Evolutionary conservation across 2,888 invertebrate species (phyloP).

Genomic region (Ophion ventricosus): DNA sequence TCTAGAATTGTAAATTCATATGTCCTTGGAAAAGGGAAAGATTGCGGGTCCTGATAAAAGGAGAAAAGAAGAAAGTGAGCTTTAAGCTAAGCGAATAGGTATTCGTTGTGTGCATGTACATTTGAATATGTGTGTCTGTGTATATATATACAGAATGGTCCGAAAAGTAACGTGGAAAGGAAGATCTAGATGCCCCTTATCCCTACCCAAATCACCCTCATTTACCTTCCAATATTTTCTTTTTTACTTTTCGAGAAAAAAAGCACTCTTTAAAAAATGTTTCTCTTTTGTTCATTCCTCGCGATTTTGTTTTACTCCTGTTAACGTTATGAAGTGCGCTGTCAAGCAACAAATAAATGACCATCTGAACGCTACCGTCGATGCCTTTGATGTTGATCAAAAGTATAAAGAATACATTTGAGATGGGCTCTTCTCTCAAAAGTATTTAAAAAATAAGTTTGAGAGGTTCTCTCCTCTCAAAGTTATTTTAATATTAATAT

Average conservation of each 20-base stretch:
- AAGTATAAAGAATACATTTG: not conserved
- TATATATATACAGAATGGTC: no score
- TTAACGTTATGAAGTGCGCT: no score
- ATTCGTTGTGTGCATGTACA: not conserved
- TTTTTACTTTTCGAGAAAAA: no score
- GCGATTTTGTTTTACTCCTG: not conserved
- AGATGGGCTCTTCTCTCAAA: no score
- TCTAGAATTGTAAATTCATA: slow-evolving; percentile 24
- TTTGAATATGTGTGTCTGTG: not conserved
- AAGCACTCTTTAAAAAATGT: not conserved
- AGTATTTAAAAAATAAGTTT: no score
- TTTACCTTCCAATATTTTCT: no score
- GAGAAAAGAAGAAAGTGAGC: slow-evolving; percentile 11
- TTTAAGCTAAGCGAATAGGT: slow-evolving; percentile 5
- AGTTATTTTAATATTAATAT: no score
- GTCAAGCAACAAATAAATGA: not conserved
- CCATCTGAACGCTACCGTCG: not conserved
- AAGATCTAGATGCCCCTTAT: not conserved
- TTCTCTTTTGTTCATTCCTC: not conserved
- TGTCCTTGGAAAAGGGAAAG: not conserved
- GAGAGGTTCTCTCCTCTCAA: no score
- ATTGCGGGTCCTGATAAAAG: not conserved
- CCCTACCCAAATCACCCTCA: not conserved
- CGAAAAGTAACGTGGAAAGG: not conserved
- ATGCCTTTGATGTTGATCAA: not conserved